phyloP scores from a whole-genome alignment of 30 jellyfish, hydroid and myxozoan genomes.

The Calvadosia cruxmelitensis region DNA sequence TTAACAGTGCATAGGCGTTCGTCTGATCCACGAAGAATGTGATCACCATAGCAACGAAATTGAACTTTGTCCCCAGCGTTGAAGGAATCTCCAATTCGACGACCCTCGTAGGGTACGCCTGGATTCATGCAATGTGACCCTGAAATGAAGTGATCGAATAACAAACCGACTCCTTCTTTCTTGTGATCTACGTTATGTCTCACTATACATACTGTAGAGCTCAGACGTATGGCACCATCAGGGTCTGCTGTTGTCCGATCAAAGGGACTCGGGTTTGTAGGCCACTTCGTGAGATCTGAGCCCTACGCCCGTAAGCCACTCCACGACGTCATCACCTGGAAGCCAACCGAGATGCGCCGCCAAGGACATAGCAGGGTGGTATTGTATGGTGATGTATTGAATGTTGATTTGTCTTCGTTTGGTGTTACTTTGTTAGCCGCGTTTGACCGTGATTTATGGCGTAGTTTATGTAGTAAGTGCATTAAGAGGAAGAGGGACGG shows the following conservation, averaged over 20 bases:
- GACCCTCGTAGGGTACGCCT: constrained; percentile 32
- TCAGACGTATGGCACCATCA: background rate
- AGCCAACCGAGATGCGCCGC: background rate
- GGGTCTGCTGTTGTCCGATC: no score
- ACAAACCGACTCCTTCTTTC: background rate
- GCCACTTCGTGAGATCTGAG: background rate
- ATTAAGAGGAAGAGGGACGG: no score
- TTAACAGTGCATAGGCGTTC: constrained; percentile 6
- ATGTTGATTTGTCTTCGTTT: no score
- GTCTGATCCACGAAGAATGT: constrained; percentile 26
- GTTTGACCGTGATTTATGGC: no score
- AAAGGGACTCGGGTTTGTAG: no score
- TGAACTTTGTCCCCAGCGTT: constrained; percentile 12
- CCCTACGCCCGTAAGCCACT: background rate
- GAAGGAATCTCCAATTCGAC: constrained; percentile 24
- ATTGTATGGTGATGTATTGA: no score
- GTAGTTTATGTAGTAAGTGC: no score
- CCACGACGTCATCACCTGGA: background rate
- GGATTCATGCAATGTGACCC: constrained; percentile 40
- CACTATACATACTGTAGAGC: background rate
- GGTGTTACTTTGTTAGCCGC: no score
- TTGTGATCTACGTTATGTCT: no score
- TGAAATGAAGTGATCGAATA: background rate
- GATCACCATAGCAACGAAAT: constrained; percentile 28
- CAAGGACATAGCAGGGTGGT: no score